Conservation (phyloP, 2,797 vertebrate genomes). For the Tiaroga cobitis region DNA sequence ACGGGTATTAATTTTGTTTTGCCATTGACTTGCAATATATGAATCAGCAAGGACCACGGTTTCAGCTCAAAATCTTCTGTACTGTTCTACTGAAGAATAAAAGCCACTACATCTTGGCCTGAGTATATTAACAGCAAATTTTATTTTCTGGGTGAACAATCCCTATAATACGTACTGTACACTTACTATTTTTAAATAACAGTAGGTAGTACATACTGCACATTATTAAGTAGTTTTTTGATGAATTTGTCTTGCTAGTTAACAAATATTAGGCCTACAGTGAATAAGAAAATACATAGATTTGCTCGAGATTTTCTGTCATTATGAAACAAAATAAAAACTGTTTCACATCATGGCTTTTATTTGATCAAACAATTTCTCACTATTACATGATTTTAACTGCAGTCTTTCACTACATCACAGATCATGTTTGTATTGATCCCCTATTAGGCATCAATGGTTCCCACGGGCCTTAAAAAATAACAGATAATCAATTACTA, state of each 20-base stretch:
- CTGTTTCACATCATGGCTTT: neutral
- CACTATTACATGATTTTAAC: neutral
- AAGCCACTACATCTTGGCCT: neutral
- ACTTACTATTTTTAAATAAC: neutral
- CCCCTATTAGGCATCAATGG: neutral
- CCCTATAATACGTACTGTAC: neutral
- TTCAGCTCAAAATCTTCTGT: neutral
- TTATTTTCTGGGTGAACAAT: neutral
- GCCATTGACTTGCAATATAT: too few relatives aligned
- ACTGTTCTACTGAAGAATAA: neutral
- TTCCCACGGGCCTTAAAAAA: slow-evolving; percentile 7
- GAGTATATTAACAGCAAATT: neutral
- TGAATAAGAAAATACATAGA: neutral
- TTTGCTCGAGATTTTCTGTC: neutral
- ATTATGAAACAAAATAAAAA: neutral
- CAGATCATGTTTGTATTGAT: slow-evolving; percentile 2
- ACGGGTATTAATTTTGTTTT: too few relatives aligned
- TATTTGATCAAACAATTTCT: neutral
- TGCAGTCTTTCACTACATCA: slow-evolving; percentile 5
- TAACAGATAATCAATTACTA: neutral
- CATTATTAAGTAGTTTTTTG: neutral
- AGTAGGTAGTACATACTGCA: neutral
- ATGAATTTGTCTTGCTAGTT: neutral
- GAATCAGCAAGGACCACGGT: too few relatives aligned
- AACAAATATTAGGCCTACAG: neutral